Conservation (phyloP, 2,888 invertebrate genomes). For the Eupithecia vulgata region DNA sequence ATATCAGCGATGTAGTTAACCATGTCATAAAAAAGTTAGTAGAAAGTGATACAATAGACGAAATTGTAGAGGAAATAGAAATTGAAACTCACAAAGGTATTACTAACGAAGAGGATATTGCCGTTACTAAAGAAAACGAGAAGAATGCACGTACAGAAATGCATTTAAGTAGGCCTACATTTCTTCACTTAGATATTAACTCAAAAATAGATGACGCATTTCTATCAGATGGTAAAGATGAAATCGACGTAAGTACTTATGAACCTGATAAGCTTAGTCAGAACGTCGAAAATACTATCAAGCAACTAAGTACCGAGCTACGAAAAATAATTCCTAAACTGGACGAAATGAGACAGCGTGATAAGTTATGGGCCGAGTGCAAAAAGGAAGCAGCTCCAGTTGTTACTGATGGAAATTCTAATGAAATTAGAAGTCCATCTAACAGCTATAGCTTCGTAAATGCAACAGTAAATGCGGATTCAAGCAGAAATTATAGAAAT, state of each 20-base stretch:
- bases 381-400: conserved; percentile 54
- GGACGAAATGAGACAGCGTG: conserved; percentile 78
- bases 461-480: conserved; percentile 46
- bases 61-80: conserved; percentile 40
- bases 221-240: conserved; percentile 84
- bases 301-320: conserved; percentile 76
- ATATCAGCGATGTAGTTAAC: conserved; percentile 81
- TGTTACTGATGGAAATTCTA: conserved; percentile 71
- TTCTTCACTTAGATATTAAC: conserved; percentile 73
- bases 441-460: conserved; percentile 46
- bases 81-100: conserved; percentile 40
- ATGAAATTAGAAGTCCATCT: conserved; percentile 64
- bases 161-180: conserved; percentile 76
- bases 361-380: conserved; percentile 68
- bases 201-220: conserved; percentile 84
- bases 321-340: conserved; percentile 79
- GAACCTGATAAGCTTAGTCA: conserved; percentile 72
- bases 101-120: conserved; percentile 54
- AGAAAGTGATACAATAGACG: conserved; percentile 62
- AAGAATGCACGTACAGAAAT: conserved; percentile 72
- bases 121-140: conserved; percentile 71
- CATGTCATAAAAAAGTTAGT: conserved; percentile 80
- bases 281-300: conserved; percentile 77
- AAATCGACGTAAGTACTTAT: conserved; percentile 75
- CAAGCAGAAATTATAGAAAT: conserved; percentile 42